phyloP scores from a whole-genome alignment of 1,140 invertebrate genomes.

The Rhysida immarginata region DNA sequence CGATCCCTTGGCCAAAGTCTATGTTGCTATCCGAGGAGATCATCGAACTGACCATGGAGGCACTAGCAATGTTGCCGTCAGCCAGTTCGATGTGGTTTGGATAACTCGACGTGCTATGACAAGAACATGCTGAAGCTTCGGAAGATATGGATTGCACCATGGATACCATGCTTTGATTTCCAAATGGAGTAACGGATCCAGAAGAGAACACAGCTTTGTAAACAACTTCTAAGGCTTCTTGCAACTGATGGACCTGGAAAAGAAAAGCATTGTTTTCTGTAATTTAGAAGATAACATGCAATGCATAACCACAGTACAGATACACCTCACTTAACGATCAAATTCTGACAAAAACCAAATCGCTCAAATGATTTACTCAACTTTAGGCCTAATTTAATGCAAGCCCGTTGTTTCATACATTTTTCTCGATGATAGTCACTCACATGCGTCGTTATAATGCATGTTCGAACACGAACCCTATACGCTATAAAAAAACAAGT shows the following conservation, averaged over 20 bases:
- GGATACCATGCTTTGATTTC: not conserved
- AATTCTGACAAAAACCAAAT: not conserved
- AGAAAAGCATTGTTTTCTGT: no score
- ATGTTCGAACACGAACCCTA: no score
- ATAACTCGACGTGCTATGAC: not conserved
- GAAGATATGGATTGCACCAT: not conserved
- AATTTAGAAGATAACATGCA: not conserved
- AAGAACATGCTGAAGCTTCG: not conserved
- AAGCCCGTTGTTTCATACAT: no score
- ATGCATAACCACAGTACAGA: not conserved
- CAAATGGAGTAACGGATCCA: not conserved
- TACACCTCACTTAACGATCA: not conserved
- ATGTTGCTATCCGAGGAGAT: not conserved
- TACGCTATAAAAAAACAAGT: not conserved
- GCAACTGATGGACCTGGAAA: not conserved
- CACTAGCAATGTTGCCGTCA: not conserved
- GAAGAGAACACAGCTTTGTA: not conserved
- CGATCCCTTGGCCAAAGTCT: no score
- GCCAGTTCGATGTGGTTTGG: no score
- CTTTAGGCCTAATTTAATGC: no score
- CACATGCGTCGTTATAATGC: not conserved
- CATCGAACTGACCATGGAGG: not conserved
- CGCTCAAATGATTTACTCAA: not conserved
- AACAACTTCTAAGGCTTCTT: not conserved
- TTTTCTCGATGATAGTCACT: no score